Evolutionary conservation across 37 sponge, comb jelly and placozoan genomes (phyloP), one percentile per base, ranked within the genome.

Genomic region (Corticium candelabrum): DNA sequence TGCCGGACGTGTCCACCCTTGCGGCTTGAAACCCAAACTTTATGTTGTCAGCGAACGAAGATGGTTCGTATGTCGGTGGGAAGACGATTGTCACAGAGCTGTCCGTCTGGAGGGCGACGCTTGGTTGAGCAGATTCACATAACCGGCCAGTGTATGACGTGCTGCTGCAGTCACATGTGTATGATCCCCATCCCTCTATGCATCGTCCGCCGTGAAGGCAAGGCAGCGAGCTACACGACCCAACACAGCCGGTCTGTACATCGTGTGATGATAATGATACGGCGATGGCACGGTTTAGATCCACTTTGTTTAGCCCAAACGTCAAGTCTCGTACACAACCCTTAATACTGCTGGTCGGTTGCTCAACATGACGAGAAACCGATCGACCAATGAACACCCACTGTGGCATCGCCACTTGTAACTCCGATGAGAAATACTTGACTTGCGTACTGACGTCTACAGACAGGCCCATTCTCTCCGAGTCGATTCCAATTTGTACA

Each of bases 161-260:
- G 62, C 21, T 21, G 62, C 21, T 21, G 62, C 62, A 50, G 21
- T 50, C 21, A 21, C 62, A 50, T 21, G 62, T 50, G 21, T 50
- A 50, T 50, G 62, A 50, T 11, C 62, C 62, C 62, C 62, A 50
- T 50, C 62, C 62, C 62, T 50, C 62, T 11, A 50, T 50, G 62
- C 62, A 50, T 21, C 15, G 11, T 50, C 62, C 62, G 11, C 62
- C 62, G 15, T 50, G 11, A 27, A 27, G 62, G 21, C 62, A 50
- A 50, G 62, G 62, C 11, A 21, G 21, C 62, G 62, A 50, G 21
- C 62, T 50, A 21, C 62, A 50, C 62, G 62, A 50, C 21, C 62
- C 62, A 11, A 27, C 21, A 21, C 62, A 50, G 15, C 62, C 62
- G 11, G 11, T 50, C 21, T 50, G 15, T 11, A 50, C 62, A 21